These are phyloP conservation scores for Tetrax tetrax DNA, from an alignment of 2,113 vertebrate genomes.

Conservation along the genomic window DNA sequence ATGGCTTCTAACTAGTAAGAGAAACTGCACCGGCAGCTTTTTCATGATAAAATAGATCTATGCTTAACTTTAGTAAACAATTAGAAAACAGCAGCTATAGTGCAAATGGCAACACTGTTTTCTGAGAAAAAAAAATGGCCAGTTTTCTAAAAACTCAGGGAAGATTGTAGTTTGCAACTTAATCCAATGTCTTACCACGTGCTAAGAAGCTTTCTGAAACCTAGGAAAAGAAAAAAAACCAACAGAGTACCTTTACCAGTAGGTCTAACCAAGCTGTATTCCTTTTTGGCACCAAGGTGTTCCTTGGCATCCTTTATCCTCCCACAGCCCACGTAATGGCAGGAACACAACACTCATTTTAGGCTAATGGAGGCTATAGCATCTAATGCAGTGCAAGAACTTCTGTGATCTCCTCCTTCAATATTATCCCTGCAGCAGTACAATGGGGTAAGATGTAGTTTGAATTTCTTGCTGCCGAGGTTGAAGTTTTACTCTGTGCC, in stretches of 20 bases:
- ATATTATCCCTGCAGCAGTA: neutral
- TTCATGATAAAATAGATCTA: neutral
- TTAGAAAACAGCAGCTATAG: neutral
- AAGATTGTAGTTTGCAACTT: neutral
- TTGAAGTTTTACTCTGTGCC: neutral
- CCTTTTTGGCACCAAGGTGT: neutral
- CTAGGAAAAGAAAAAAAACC: too few relatives aligned
- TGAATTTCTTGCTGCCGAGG: neutral
- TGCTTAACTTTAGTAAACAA: neutral
- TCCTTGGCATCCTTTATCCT: neutral
- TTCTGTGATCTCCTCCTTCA: neutral
- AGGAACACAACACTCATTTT: neutral
- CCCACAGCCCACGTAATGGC: neutral
- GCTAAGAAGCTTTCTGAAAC: neutral
- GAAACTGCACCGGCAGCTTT: neutral
- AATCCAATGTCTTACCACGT: neutral
- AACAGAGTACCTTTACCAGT: neutral
- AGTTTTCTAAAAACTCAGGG: neutral
- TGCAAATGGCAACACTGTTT: neutral
- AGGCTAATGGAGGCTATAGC: neutral
- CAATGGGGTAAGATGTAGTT: accelerated
- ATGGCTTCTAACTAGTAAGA: neutral
- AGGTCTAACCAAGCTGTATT: neutral
- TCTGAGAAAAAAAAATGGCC: neutral
- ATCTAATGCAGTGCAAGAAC: neutral